Conservation (phyloP, 2,113 vertebrate species). For the Elgaria multicarinata region DNA sequence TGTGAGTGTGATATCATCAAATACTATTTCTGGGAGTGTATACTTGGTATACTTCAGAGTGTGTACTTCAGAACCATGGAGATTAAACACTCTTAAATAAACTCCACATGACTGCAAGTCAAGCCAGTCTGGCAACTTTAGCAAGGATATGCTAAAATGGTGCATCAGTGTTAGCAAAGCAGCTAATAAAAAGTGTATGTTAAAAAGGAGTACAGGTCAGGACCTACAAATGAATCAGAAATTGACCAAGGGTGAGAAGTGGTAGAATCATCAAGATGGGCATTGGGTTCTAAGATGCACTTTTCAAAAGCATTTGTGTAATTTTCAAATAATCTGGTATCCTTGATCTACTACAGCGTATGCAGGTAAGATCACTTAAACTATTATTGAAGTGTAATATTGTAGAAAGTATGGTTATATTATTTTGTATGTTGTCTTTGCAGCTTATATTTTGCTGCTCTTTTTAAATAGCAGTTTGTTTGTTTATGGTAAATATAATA, state of each 20-base stretch:
- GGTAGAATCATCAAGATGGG: not conserved
- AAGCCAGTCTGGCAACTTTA: constrained; percentile 40
- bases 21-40: not conserved
- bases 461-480: not conserved
- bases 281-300: not conserved
- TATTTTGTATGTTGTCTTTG: not conserved
- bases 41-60: no score
- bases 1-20: fast-evolving
- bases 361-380: not conserved
- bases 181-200: not conserved
- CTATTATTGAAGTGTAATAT: not conserved
- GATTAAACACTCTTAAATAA: not conserved
- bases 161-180: not conserved
- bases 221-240: not conserved
- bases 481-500: no score
- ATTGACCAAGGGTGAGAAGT: not conserved
- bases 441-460: not conserved
- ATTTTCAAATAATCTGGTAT: not conserved
- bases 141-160: not conserved
- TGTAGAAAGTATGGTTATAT: not conserved
- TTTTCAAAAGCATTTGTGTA: not conserved
- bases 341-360: not conserved
- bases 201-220: not conserved
- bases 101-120: not conserved
- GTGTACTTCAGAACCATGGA: not conserved